Percentiles rank a stretch among this genome's conserved stretches.
Evolutionary conservation across 2,888 invertebrate species (phyloP).

Genomic region (Baccha elongata): DNA sequence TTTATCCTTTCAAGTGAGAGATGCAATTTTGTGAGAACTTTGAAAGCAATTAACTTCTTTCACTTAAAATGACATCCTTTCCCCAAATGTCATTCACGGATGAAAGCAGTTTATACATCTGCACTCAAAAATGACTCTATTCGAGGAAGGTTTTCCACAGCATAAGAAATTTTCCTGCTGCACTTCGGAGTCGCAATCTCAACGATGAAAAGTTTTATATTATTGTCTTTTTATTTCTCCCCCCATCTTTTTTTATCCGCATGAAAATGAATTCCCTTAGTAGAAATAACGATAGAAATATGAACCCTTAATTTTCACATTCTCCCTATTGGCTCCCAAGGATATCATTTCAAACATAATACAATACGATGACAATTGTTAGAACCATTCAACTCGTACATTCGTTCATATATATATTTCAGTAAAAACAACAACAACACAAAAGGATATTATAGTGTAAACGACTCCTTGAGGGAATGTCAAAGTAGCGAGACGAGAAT

Average conservation of each 20-base stretch:
- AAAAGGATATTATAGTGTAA: slow-evolving; percentile 33
- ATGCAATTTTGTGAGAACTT: slow-evolving; percentile 46
- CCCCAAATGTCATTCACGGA: slow-evolving; percentile 50
- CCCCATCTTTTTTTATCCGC: not conserved
- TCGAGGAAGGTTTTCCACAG: not conserved
- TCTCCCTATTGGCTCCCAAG: not conserved
- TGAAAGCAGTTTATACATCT: slow-evolving; percentile 15
- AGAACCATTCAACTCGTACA: slow-evolving; percentile 12
- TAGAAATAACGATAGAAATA: slow-evolving; percentile 56
- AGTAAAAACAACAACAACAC: not conserved
- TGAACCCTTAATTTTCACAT: slow-evolving; percentile 57
- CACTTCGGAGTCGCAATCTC: slow-evolving; percentile 22
- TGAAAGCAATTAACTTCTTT: slow-evolving; percentile 60
- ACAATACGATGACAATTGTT: slow-evolving; percentile 61
- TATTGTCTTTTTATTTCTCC: slow-evolving; percentile 6
- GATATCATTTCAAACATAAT: slow-evolving; percentile 33
- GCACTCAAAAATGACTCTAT: slow-evolving; percentile 36
- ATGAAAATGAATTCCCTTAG: slow-evolving; percentile 32
- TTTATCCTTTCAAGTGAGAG: slow-evolving; percentile 20
- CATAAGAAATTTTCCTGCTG: not conserved
- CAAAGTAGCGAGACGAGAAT: slow-evolving; percentile 48
- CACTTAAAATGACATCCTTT: slow-evolving; percentile 53
- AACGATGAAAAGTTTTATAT: slow-evolving; percentile 5
- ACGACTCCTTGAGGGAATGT: slow-evolving; percentile 54
- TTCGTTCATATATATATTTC: not conserved